Evolutionary conservation across 2,113 vertebrate genomes (phyloP).

Genomic region (Nyctereutes procyonoides): DNA sequence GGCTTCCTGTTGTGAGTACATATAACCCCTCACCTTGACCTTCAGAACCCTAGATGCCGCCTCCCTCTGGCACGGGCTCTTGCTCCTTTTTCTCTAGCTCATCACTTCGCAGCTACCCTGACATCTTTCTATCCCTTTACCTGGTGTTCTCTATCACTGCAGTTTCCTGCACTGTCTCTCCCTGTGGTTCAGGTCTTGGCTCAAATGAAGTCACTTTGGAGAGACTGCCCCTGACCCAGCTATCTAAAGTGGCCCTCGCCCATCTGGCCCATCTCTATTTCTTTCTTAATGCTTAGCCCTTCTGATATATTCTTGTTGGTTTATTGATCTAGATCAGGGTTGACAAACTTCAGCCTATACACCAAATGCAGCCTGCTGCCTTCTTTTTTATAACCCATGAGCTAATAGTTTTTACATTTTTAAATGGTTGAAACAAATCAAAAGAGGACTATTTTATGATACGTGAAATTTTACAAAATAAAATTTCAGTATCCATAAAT

Average conservation of each 20-base stretch:
- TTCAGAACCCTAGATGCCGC: neutral
- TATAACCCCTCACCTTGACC: neutral
- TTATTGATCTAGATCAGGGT: neutral
- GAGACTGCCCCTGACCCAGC: neutral
- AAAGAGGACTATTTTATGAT: neutral
- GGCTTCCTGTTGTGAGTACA: neutral
- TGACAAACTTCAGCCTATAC: neutral
- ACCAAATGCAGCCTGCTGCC: neutral
- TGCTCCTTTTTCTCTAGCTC: neutral
- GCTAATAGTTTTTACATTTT: conserved; percentile 10
- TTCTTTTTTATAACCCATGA: neutral
- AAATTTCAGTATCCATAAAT: neutral
- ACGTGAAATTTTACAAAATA: conserved; percentile 19
- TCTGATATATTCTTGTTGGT: neutral
- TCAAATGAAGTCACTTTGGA: neutral
- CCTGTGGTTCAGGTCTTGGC: neutral
- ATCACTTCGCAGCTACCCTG: no score
- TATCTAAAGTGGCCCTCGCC: neutral
- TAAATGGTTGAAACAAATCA: neutral
- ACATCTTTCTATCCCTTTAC: neutral
- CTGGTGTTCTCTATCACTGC: neutral
- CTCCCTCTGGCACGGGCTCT: neutral
- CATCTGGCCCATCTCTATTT: neutral
- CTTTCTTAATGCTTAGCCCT: neutral
- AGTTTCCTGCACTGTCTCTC: neutral